These are phyloP conservation scores for Matsumyia berberina DNA, from an alignment of 2,888 invertebrate genomes.

Conservation along the genomic window DNA sequence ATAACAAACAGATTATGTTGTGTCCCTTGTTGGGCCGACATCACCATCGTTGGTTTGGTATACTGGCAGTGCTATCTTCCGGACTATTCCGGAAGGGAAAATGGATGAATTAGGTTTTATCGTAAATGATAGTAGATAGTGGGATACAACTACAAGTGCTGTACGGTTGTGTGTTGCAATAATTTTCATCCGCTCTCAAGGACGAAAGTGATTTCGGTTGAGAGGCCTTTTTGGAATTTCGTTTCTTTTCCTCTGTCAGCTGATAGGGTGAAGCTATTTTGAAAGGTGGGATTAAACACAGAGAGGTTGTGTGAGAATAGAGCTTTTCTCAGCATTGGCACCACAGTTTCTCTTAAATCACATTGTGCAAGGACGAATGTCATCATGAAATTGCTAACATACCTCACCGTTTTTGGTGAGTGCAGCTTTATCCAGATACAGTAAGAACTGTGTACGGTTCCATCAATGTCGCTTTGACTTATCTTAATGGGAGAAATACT, in stretches of 20 bases:
- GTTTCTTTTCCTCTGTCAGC: slow-evolving; percentile 19
- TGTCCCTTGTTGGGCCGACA: slow-evolving; percentile 66
- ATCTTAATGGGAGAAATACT: too few species aligned
- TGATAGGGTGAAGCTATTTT: too few species aligned
- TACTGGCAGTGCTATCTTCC: slow-evolving; percentile 37
- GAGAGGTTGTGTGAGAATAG: not conserved
- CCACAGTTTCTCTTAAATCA: too few species aligned
- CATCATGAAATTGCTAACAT: too few species aligned
- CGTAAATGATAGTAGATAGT: slow-evolving; percentile 58
- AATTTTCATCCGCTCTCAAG: slow-evolving; percentile 56
- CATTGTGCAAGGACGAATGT: too few species aligned
- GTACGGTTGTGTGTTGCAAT: slow-evolving; percentile 48
- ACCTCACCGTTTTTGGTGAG: too few species aligned
- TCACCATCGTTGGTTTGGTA: not conserved
- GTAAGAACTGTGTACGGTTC: too few species aligned
- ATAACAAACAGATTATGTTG: slow-evolving; percentile 74
- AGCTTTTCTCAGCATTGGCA: too few species aligned
- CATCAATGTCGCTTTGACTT: too few species aligned
- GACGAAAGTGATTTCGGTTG: slow-evolving; percentile 57
- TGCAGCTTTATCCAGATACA: too few species aligned
- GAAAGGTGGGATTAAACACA: too few species aligned
- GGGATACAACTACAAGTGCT: slow-evolving; percentile 32
- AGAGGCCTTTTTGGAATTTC: slow-evolving; percentile 34
- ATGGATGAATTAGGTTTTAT: slow-evolving; percentile 68
- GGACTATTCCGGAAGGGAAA: slow-evolving; percentile 58